Evolutionary conservation across 1,140 invertebrate species (phyloP).

Genomic region (Drosophila ogumai): DNA sequence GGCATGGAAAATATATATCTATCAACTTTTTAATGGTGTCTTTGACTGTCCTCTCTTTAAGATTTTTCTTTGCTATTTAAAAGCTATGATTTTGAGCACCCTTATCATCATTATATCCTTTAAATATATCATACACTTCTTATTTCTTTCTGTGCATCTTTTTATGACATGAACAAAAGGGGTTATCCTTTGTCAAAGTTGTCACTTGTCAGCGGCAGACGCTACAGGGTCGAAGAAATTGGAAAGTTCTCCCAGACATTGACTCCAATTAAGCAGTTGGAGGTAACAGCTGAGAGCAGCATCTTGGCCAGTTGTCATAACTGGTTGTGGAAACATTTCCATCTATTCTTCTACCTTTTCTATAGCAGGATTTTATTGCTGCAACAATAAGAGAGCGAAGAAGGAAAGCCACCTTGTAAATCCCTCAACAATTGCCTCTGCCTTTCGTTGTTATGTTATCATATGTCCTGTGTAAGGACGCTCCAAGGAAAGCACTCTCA

Average conservation of each 20-base stretch:
- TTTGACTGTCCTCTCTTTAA: neutral
- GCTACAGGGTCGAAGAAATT: conserved; percentile 18
- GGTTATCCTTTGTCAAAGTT: conserved; percentile 38
- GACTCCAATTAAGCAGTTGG: conserved; percentile 47
- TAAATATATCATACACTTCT: too few species aligned
- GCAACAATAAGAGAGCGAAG: conserved; percentile 14
- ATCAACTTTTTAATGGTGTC: too few species aligned
- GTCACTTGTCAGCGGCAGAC: conserved; percentile 50
- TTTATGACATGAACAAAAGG: neutral
- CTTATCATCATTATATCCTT: too few species aligned
- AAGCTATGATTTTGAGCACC: neutral
- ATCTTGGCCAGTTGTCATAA: conserved; percentile 19
- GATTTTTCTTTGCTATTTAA: neutral
- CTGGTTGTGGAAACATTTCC: conserved; percentile 20
- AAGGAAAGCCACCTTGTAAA: conserved; percentile 25
- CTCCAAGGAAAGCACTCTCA: conserved; percentile 46
- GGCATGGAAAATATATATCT: neutral
- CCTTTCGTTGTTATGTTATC: conserved; percentile 32
- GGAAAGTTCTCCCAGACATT: conserved; percentile 33
- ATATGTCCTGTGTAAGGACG: conserved; percentile 30
- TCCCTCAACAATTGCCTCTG: conserved; percentile 61
- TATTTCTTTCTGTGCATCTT: neutral
- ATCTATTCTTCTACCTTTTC: conserved; percentile 10
- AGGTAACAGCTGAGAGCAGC: conserved; percentile 11
- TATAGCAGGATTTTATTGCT: conserved; percentile 17